phyloP scores from a whole-genome alignment of 2,888 invertebrate species.

The Craniophora ligustri region DNA sequence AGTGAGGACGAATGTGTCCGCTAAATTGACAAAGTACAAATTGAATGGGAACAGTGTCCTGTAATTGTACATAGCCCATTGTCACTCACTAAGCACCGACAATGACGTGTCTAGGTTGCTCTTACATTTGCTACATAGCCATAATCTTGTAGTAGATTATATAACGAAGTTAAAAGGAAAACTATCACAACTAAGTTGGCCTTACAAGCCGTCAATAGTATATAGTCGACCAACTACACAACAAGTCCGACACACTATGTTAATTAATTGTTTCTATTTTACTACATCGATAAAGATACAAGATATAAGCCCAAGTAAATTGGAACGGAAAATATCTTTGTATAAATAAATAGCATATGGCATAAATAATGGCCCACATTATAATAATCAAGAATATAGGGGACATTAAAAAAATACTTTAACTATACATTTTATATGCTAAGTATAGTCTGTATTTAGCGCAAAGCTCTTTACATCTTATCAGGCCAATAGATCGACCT shows the following conservation, averaged over 20 bases:
- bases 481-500: conserved; percentile 68
- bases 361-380: conserved; percentile 28
- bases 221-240: too few species aligned
- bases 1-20: conserved; percentile 23
- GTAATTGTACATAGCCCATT: conserved; percentile 32
- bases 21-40: conserved; percentile 25
- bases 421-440: too few species aligned
- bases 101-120: conserved; percentile 28
- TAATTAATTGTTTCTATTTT: too few species aligned
- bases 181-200: too few species aligned
- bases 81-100: conserved; percentile 20
- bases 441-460: conserved; percentile 12
- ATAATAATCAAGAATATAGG: conserved; percentile 26
- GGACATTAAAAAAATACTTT: too few species aligned
- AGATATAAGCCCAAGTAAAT: conserved; percentile 30
- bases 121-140: conserved; percentile 10
- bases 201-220: too few species aligned
- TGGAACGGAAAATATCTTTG: conserved; percentile 32
- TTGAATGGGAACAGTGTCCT: conserved; percentile 36
- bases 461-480: conserved; percentile 58
- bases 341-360: conserved; percentile 40
- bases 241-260: too few species aligned
- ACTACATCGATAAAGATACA: too few species aligned
- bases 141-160: too few species aligned
- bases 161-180: too few species aligned